Evolutionary conservation across 2,888 invertebrate genomes (phyloP).

Genomic region (Cryptophagus acutangulus): DNA sequence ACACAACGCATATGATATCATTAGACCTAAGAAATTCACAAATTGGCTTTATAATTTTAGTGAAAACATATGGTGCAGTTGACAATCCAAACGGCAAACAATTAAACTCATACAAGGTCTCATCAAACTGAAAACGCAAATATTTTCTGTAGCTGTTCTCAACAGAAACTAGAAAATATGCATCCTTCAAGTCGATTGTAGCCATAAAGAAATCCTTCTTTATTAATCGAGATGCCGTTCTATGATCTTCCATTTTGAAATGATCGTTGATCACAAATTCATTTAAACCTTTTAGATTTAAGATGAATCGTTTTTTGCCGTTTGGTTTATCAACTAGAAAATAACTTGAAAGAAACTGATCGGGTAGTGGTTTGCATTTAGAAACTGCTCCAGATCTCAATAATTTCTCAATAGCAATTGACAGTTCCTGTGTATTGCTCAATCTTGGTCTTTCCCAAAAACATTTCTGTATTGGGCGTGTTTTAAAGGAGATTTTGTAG

Average conservation of each 20-base stretch:
- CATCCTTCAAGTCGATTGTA: slow-evolving; percentile 15
- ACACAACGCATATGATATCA: slow-evolving; percentile 10
- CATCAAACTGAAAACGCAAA: slow-evolving; percentile 13
- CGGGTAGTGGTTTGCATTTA: not conserved
- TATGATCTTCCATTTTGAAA: slow-evolving; percentile 28
- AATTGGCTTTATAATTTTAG: slow-evolving; percentile 19
- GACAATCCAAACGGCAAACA: slow-evolving; percentile 17
- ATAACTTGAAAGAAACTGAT: not conserved
- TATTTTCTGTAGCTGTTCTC: slow-evolving; percentile 8
- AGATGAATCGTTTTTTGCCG: slow-evolving; percentile 11
- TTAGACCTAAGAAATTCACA: slow-evolving; percentile 5
- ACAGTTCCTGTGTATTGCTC: too few relatives aligned
- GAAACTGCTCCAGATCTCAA: not conserved
- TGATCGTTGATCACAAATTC: slow-evolving; percentile 21
- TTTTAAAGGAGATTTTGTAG: too few relatives aligned
- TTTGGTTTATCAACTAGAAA: slow-evolving; percentile 10
- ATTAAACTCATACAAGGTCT: slow-evolving; percentile 16
- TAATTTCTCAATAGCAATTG: too few relatives aligned
- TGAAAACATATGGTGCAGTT: slow-evolving; percentile 18
- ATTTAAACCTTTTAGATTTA: slow-evolving; percentile 22
- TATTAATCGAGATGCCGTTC: slow-evolving; percentile 21
- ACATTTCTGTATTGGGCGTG: too few relatives aligned
- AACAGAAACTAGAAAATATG: slow-evolving; percentile 15
- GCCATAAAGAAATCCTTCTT: slow-evolving; percentile 7
- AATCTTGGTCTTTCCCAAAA: too few relatives aligned